Conservation (phyloP, 2,797 vertebrate species). For the Heteromormyrus szaboi region DNA sequence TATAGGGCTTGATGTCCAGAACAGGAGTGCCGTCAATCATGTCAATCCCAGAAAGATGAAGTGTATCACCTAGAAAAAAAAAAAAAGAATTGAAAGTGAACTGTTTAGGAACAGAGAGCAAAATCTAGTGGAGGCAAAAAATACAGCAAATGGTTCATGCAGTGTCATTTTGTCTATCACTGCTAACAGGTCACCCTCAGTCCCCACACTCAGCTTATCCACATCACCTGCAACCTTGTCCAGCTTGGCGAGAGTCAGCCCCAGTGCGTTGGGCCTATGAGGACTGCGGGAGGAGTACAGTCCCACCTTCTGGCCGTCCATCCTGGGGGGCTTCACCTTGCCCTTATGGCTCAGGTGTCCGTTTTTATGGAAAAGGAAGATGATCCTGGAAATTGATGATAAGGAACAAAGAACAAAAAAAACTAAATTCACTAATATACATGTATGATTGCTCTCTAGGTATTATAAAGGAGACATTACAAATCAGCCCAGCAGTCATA, state of each 20-base stretch:
- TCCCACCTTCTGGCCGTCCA: constrained; percentile 73
- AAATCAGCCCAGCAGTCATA: neutral
- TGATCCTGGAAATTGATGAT: constrained; percentile 60
- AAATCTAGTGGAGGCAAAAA: neutral
- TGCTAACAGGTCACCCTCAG: neutral
- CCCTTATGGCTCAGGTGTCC: constrained; percentile 76
- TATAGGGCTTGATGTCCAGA: constrained; percentile 83
- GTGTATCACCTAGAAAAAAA: constrained; percentile 61
- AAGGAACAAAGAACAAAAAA: neutral
- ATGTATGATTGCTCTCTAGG: neutral
- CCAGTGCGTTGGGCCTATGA: constrained; percentile 78
- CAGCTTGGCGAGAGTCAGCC: constrained; percentile 75
- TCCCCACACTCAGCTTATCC: neutral
- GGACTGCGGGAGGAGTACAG: constrained; percentile 84
- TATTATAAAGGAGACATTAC: neutral
- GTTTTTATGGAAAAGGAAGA: constrained; percentile 86
- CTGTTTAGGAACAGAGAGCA: neutral
- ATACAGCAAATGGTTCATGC: neutral
- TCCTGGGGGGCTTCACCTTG: constrained; percentile 80
- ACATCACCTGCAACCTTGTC: constrained; percentile 68
- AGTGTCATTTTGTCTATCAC: neutral
- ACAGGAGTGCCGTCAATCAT: constrained; percentile 81
- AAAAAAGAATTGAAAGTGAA: neutral
- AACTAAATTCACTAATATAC: neutral
- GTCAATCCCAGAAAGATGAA: constrained; percentile 78